phyloP scores from a whole-genome alignment of 2,888 invertebrate species.

The Blastobasis lacticolella region DNA sequence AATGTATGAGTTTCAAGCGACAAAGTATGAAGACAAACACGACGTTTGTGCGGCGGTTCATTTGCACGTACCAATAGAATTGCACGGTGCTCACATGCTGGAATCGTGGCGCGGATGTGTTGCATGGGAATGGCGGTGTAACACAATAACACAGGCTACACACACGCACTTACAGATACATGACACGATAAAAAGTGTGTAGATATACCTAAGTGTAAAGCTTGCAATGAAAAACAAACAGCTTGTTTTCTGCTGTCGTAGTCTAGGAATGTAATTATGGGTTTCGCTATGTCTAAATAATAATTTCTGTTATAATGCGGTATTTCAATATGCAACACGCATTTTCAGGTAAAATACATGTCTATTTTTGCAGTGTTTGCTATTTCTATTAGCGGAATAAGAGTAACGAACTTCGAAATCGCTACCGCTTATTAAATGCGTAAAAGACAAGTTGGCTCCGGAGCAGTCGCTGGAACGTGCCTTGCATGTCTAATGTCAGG shows the following conservation, averaged over 20 bases:
- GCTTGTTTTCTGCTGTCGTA: not conserved
- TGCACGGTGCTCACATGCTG: constrained; percentile 37
- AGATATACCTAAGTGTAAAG: too few relatives aligned
- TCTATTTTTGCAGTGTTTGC: too few relatives aligned
- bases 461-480: constrained; percentile 52
- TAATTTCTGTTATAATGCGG: not conserved
- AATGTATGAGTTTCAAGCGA: constrained; percentile 61
- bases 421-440: constrained; percentile 26
- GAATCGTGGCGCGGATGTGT: constrained; percentile 20
- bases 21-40: constrained; percentile 63
- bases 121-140: constrained; percentile 20
- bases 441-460: constrained; percentile 29
- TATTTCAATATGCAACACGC: not conserved
- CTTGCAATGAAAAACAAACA: constrained; percentile 3
- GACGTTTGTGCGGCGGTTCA: constrained; percentile 44
- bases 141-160: not conserved
- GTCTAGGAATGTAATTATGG: not conserved
- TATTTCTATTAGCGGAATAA: too few relatives aligned
- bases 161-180: too few relatives aligned
- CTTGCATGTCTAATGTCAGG: constrained; percentile 54
- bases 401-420: constrained; percentile 1
- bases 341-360: not conserved
- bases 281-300: not conserved
- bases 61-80: constrained; percentile 52
- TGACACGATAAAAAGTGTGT: too few relatives aligned